These are phyloP conservation scores for Stegodyphus mimosarum DNA, from an alignment of 1,140 invertebrate species.

Conservation along the genomic window DNA sequence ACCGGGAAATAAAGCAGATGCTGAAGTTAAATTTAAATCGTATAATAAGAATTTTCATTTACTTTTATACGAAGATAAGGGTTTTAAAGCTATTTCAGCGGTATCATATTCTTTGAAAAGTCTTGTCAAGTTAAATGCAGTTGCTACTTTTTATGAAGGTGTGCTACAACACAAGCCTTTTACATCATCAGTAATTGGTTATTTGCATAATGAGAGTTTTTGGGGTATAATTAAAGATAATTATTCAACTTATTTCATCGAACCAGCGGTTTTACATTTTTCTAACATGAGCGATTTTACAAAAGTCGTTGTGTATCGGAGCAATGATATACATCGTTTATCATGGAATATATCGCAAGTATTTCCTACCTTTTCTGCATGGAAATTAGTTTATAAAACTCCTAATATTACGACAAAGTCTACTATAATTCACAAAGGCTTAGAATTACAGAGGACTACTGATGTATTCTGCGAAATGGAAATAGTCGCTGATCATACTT, in stretches of 20 bases:
- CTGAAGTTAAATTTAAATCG: not conserved
- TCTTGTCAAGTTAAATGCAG: not conserved
- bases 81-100: not conserved
- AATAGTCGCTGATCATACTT: constrained; percentile 37
- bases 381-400: not conserved
- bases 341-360: not conserved
- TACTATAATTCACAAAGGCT: not conserved
- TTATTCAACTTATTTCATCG: not conserved
- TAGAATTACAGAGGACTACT: too few relatives aligned
- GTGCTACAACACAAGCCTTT: not conserved
- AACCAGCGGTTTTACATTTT: not conserved
- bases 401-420: not conserved
- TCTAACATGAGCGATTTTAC: not conserved
- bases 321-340: not conserved
- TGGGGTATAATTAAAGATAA: not conserved
- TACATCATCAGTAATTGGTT: constrained; percentile 12
- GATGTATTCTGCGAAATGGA: constrained; percentile 42
- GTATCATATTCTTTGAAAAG: not conserved
- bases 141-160: constrained; percentile 4
- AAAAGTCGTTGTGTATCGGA: constrained; percentile 24
- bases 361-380: not conserved
- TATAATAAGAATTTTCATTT: not conserved
- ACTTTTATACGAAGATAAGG: not conserved
- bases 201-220: not conserved
- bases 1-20: not conserved